Percentiles rank a stretch among this genome's conserved stretches.
These are phyloP conservation scores for Catostomus latipinnis DNA, from an alignment of 2,797 vertebrate species.

Conservation along the genomic window DNA sequence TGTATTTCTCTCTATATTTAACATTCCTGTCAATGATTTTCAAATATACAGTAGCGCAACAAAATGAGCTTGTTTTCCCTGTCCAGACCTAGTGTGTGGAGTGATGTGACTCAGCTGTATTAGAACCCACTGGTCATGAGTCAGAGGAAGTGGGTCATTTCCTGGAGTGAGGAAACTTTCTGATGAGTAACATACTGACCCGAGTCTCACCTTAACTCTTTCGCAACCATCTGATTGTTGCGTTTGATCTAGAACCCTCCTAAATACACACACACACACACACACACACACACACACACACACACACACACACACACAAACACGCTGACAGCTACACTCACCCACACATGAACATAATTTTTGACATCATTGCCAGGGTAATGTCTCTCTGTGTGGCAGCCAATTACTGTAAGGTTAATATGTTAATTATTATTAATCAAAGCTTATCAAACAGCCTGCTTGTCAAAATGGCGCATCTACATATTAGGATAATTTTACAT, in stretches of 20 bases:
- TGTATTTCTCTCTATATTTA: conserved; percentile 28
- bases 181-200: conserved; percentile 58
- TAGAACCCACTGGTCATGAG: conserved; percentile 27
- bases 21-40: conserved; percentile 27
- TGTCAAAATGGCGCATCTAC: conserved; percentile 42
- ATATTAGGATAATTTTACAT: conserved; percentile 4
- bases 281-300: background rate
- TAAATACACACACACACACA: background rate
- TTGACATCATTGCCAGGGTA: conserved; percentile 16
- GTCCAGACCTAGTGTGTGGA: background rate
- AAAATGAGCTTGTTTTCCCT: background rate
- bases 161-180: conserved; percentile 24
- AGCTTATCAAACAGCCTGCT: conserved; percentile 39
- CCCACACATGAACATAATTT: conserved; percentile 1
- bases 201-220: conserved; percentile 45
- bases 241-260: conserved; percentile 9
- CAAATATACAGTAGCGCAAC: conserved; percentile 27
- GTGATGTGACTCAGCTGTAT: conserved; percentile 50
- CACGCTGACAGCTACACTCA: conserved; percentile 1
- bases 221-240: background rate
- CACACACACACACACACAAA: background rate
- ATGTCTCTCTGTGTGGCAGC: conserved; percentile 17
- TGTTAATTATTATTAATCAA: conserved; percentile 48
- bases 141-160: conserved; percentile 44
- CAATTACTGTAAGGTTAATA: conserved; percentile 45